phyloP scores from a whole-genome alignment of 2,888 invertebrate species.

The Ophion costatus region DNA sequence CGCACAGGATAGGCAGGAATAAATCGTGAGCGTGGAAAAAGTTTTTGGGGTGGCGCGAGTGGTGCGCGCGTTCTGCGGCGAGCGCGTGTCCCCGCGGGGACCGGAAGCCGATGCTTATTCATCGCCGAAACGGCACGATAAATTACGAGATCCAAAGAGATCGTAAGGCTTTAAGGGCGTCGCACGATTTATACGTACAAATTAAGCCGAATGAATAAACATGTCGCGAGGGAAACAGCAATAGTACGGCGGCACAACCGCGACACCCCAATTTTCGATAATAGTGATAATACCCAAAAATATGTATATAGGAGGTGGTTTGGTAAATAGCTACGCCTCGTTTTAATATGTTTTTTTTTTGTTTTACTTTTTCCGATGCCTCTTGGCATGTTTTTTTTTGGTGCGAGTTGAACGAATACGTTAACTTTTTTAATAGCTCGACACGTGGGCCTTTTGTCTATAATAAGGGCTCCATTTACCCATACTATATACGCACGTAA shows the following conservation, averaged over 20 bases:
- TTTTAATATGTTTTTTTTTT: constrained; percentile 10
- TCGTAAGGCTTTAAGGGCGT: constrained; percentile 77
- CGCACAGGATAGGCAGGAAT: constrained; percentile 6
- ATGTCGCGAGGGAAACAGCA: constrained; percentile 73
- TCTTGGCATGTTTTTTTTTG: constrained; percentile 73
- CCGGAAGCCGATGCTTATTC: constrained; percentile 82
- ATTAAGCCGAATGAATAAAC: constrained; percentile 81
- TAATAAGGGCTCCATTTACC: constrained; percentile 11
- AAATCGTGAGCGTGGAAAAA: constrained; percentile 16
- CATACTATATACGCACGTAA: not conserved
- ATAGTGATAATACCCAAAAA: constrained; percentile 75
- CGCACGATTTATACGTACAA: constrained; percentile 80
- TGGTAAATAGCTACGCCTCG: constrained; percentile 15
- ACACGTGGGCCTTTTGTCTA: constrained; percentile 78
- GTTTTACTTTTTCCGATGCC: not conserved
- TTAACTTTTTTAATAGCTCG: constrained; percentile 78
- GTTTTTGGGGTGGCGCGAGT: not conserved
- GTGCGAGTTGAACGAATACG: constrained; percentile 78
- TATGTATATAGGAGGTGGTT: not conserved
- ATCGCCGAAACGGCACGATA: constrained; percentile 65
- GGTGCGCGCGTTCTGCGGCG: constrained; percentile 44
- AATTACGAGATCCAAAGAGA: constrained; percentile 35
- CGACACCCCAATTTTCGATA: constrained; percentile 7
- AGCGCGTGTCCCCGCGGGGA: constrained; percentile 64
- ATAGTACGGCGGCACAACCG: constrained; percentile 69